Conservation (phyloP, 2,888 invertebrate genomes). For the Oligia strigilis region DNA sequence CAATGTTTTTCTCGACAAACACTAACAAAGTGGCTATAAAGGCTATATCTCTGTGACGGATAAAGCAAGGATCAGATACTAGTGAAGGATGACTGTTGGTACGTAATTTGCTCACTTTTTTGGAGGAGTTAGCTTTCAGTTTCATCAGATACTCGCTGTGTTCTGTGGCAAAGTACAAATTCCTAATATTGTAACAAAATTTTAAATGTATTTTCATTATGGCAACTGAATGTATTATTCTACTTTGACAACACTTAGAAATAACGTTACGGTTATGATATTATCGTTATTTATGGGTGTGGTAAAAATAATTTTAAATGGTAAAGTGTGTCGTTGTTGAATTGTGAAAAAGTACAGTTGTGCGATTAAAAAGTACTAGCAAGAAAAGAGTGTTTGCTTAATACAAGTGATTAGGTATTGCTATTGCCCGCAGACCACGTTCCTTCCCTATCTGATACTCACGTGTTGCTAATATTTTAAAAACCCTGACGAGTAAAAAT, state of each 20-base stretch:
- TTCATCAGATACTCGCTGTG: neutral
- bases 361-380: too few species aligned
- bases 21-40: constrained; percentile 45
- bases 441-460: neutral
- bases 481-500: neutral
- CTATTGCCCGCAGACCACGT: neutral
- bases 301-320: neutral
- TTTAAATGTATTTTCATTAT: too few species aligned
- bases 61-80: constrained; percentile 39
- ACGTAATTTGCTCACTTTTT: constrained; percentile 32
- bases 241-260: neutral
- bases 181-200: too few species aligned
- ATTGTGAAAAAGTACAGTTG: neutral
- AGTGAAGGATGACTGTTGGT: constrained; percentile 39
- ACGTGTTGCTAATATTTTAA: too few species aligned
- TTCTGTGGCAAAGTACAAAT: neutral
- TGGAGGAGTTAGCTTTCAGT: neutral
- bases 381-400: neutral
- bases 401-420: too few species aligned
- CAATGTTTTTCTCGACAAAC: constrained; percentile 46
- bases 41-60: constrained; percentile 42
- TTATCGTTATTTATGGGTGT: neutral
- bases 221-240: neutral
- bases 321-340: neutral
- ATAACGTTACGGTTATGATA: neutral